Percentiles rank a stretch among this genome's conserved stretches.
Conservation (phyloP, 1,140 invertebrate genomes). For the Chelonus insularis region DNA sequence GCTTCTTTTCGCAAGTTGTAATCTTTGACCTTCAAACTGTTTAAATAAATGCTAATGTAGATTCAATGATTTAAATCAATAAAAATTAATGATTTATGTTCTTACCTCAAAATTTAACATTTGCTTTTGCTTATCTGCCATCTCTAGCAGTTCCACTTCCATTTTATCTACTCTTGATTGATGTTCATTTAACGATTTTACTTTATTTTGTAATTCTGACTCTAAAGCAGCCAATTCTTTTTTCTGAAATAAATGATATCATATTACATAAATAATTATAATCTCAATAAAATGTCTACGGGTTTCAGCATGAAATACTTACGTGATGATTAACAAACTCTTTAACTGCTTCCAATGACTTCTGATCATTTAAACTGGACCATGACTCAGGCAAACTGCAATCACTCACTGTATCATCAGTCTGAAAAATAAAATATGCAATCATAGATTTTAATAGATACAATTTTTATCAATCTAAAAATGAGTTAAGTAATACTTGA, state of each 20-base stretch:
- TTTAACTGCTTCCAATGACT: conserved; percentile 61
- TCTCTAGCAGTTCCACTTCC: conserved; percentile 65
- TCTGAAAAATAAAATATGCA: conserved; percentile 44
- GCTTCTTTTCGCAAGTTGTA: conserved; percentile 55
- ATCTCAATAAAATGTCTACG: no score
- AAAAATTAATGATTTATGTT: conserved; percentile 15
- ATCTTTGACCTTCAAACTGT: conserved; percentile 48
- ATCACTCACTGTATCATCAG: conserved; percentile 49
- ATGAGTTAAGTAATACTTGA: background rate
- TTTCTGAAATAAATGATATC: conserved; percentile 44
- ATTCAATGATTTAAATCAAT: background rate
- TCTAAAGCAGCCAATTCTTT: conserved; percentile 69
- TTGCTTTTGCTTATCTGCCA: conserved; percentile 57
- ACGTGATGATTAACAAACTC: conserved; percentile 69
- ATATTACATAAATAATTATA: no score
- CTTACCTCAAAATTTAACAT: conserved; percentile 50
- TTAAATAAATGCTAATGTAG: conserved; percentile 15
- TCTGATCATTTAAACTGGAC: conserved; percentile 59
- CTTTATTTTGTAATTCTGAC: conserved; percentile 65
- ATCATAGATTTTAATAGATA: conserved; percentile 16
- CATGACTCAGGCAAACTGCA: conserved; percentile 54
- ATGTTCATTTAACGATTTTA: conserved; percentile 65
- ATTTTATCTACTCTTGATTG: conserved; percentile 66
- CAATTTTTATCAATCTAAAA: no score
- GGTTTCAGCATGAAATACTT: conserved; percentile 47